Evolutionary conservation across 2,113 vertebrate species (phyloP), one percentile per base, ranked within the genome.

Genomic region (Odobenus rosmarus): DNA sequence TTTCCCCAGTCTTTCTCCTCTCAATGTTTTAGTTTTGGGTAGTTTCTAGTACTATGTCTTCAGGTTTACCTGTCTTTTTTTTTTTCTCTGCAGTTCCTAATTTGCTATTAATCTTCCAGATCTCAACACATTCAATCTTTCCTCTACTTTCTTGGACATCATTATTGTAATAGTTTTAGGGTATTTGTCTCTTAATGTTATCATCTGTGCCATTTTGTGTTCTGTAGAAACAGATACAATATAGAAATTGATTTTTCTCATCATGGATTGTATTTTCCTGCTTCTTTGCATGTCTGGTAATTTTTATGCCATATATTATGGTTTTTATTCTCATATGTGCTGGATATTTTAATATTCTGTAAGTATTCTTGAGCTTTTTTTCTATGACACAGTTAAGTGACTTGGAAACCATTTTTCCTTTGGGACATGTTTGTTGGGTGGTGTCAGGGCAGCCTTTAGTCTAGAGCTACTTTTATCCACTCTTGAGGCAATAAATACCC

Each of bases 381-480:
- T 13, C 74, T 79, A 80, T 7, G 62, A 71, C 55, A 62, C 13
- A 46, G 72, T 80, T 90, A 64, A 82, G 46, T 90, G 24, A 80
- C 84, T 88, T 67, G 39, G 81, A 84, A 93, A 72, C 28, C 39
- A 84, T 67, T 84, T 84, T 80, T 91, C 49, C 88, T 87, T n/a
- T 28, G n/a, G 77, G n/a, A 62, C 23, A 88, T 74, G n/a, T 88
- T 88, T 59, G 39, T 53, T 71, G 84, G 53, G 91, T 90, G 36
- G 8, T 53, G 59, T 95, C 69, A 15, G 36, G 53, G 62, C 23
- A 90, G 74, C 31, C 72, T 90, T 81, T 33, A 53, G 36, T 57
- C 51, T 36, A 59, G 62, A 83, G 64, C 74, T 72, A 83, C 79
- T 93, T 80, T 93, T 90, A 59, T 31, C 26, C 5, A 19, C 11